Conservation (phyloP, 2,113 vertebrate genomes). For the Hyaena hyaena region DNA sequence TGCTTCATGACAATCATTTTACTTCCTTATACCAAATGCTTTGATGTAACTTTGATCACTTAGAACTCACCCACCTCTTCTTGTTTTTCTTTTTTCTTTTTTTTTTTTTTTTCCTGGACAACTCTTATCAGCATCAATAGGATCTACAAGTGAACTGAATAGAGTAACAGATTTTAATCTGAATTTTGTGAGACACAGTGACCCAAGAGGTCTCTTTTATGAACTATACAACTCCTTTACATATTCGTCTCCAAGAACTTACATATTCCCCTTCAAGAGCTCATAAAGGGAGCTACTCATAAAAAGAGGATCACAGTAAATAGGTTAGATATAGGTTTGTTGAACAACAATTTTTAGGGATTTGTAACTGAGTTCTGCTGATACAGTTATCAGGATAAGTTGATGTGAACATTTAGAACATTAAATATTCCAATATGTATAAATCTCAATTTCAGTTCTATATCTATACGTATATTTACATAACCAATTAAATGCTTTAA, state of each 20-base stretch:
- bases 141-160: not conserved
- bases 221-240: constrained; percentile 24
- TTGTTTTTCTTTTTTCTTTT: not conserved
- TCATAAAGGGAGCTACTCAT: not conserved
- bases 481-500: not conserved
- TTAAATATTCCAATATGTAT: not conserved
- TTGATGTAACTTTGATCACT: constrained; percentile 2
- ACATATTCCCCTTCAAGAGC: not conserved
- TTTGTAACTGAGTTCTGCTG: not conserved
- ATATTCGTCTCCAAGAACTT: not conserved
- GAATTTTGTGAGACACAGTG: constrained; percentile 5
- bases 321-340: not conserved
- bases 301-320: not conserved
- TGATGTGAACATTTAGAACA: not conserved
- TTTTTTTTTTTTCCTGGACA: not conserved
- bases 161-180: constrained; percentile 29
- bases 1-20: not conserved
- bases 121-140: not conserved
- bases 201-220: not conserved
- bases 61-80: not conserved
- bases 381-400: not conserved
- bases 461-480: not conserved
- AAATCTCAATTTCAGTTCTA: not conserved
- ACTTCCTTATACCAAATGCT: constrained; percentile 17
- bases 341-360: not conserved